phyloP scores from a whole-genome alignment of 2,888 invertebrate genomes.

The Pogonocherus hispidulus region DNA sequence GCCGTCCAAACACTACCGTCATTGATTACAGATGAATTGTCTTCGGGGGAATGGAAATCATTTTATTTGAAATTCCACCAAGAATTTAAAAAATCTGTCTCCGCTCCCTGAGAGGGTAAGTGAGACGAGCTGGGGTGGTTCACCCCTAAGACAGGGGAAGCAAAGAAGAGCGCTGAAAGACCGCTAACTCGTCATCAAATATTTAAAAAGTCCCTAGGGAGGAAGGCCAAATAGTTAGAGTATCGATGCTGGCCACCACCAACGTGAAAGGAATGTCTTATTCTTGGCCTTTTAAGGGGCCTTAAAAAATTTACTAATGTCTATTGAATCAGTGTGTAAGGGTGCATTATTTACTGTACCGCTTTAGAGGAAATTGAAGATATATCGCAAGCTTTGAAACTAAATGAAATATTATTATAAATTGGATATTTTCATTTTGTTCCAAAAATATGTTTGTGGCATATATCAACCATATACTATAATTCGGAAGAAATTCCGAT shows the following conservation, averaged over 20 bases:
- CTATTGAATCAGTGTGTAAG: conserved; percentile 38
- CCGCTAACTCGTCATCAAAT: conserved; percentile 68
- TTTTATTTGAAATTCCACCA: conserved; percentile 59
- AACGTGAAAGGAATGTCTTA: conserved; percentile 47
- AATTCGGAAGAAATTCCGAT: too few relatives aligned
- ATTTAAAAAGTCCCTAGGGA: conserved; percentile 67
- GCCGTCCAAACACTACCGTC: conserved; percentile 53
- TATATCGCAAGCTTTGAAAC: not conserved
- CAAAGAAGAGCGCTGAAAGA: conserved; percentile 62
- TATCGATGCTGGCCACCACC: conserved; percentile 48
- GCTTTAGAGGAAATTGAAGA: not conserved
- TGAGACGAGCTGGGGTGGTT: conserved; percentile 37
- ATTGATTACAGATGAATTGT: conserved; percentile 60
- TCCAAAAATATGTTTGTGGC: too few relatives aligned
- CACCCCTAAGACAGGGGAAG: conserved; percentile 41
- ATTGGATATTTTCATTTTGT: too few relatives aligned
- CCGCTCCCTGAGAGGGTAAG: conserved; percentile 55
- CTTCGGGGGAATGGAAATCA: conserved; percentile 57
- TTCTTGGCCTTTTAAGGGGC: conserved; percentile 38
- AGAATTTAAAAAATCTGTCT: conserved; percentile 67
- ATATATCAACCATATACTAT: too few relatives aligned
- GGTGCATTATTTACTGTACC: conserved; percentile 39
- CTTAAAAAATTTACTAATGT: conserved; percentile 43
- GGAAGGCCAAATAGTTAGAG: conserved; percentile 62
- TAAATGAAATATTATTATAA: not conserved